phyloP scores from a whole-genome alignment of 2,888 invertebrate species.

The Chydorus sphaericus region DNA sequence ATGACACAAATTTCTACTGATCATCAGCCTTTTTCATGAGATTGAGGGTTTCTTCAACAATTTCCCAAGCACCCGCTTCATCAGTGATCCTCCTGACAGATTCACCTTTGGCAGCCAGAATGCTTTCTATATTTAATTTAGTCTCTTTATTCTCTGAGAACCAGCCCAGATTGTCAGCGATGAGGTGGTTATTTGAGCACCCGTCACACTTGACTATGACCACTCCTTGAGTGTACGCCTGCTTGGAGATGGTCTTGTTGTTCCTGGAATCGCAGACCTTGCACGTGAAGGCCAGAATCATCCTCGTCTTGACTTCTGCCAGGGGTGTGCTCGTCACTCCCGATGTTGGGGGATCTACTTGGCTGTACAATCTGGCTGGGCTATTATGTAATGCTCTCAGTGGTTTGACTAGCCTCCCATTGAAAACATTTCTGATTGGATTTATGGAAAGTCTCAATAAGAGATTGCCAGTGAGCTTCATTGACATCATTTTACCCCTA shows the following conservation, averaged over 20 bases:
- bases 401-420: too few relatives aligned
- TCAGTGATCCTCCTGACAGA: constrained; percentile 36
- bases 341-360: too few relatives aligned
- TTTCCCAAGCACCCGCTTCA: constrained; percentile 9
- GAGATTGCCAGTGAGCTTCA: too few relatives aligned
- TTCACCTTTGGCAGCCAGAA: constrained; percentile 76
- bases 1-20: not conserved
- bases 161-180: constrained; percentile 94
- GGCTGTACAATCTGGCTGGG: too few relatives aligned
- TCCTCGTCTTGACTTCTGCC: too few relatives aligned
- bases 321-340: too few relatives aligned
- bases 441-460: too few relatives aligned
- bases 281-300: constrained; percentile 69
- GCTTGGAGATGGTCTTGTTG: constrained; percentile 64
- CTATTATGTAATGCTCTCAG: too few relatives aligned
- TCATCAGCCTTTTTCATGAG: constrained; percentile 7
- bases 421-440: too few relatives aligned
- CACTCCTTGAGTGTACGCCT: constrained; percentile 73
- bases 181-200: constrained; percentile 78
- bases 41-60: not conserved
- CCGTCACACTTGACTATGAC: constrained; percentile 81
- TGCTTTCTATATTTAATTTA: constrained; percentile 80
- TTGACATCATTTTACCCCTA: too few relatives aligned
- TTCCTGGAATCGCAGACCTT: constrained; percentile 70
- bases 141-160: constrained; percentile 59